A percentile compares a stretch with the other conserved stretches of the same genome.
These are phyloP conservation scores for Mustelus asterias DNA, from an alignment of 2,113 vertebrate species.

Conservation along the genomic window DNA sequence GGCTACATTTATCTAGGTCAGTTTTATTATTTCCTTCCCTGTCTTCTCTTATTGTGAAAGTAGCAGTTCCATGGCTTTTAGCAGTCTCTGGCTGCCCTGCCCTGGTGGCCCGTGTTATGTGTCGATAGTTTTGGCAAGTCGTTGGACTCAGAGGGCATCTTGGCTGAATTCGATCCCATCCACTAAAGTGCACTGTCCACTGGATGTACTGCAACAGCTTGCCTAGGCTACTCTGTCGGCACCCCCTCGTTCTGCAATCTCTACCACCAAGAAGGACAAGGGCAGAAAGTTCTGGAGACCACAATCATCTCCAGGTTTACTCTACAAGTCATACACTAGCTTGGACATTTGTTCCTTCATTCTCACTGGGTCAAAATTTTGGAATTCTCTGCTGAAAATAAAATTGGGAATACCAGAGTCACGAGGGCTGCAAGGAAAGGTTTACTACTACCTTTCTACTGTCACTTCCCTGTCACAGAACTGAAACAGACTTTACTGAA, in stretches of 20 bases:
- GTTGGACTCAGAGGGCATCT: background rate
- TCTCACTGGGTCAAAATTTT: background rate
- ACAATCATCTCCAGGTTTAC: background rate
- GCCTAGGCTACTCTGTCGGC: background rate
- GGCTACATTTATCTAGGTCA: constrained; percentile 1
- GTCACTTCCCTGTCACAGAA: background rate
- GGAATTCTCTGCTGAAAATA: background rate
- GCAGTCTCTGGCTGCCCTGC: background rate
- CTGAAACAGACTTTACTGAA: background rate
- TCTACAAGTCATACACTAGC: background rate
- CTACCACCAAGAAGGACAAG: background rate
- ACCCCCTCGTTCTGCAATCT: background rate
- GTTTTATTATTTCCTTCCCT: background rate
- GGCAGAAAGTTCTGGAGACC: background rate
- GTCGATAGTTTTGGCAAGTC: background rate
- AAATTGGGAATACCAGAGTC: too few relatives aligned
- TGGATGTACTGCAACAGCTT: background rate
- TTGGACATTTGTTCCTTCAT: background rate
- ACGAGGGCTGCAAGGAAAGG: background rate
- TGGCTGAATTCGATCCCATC: background rate
- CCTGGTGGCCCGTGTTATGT: background rate
- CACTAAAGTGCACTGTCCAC: background rate
- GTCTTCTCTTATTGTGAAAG: background rate
- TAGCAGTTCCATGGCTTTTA: background rate
- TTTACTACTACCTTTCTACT: background rate